A percentile compares a stretch with the other conserved stretches of the same genome.
These are phyloP conservation scores for Himalopsyche tibetana DNA, from an alignment of 2,888 invertebrate species.

Conservation along the genomic window DNA sequence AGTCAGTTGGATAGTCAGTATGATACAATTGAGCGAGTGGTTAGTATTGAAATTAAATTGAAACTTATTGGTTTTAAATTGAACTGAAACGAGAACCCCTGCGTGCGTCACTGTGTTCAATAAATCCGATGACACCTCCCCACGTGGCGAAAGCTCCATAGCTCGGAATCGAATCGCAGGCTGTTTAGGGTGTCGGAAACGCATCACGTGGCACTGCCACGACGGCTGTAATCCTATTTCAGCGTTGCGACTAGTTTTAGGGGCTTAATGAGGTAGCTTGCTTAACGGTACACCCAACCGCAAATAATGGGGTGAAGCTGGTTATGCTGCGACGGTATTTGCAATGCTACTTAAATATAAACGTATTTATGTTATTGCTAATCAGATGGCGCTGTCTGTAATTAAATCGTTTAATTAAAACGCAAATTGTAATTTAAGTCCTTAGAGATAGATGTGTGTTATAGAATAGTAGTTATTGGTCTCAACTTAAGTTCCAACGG, in stretches of 20 bases:
- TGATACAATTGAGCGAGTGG: too few relatives aligned
- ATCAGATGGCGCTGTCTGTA: background rate
- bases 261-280: constrained; percentile 19
- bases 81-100: background rate
- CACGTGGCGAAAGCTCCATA: background rate
- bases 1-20: too few relatives aligned
- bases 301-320: background rate
- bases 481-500: too few relatives aligned
- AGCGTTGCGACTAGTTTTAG: background rate
- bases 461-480: too few relatives aligned
- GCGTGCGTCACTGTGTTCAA: background rate
- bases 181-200: background rate
- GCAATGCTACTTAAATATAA: background rate
- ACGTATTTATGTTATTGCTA: background rate
- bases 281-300: background rate
- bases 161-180: constrained; percentile 14
- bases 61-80: too few relatives aligned
- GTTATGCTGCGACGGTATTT: too few relatives aligned
- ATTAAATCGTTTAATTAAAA: too few relatives aligned
- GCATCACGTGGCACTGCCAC: constrained; percentile 7
- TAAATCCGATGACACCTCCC: background rate
- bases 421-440: too few relatives aligned
- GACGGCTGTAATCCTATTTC: constrained; percentile 34
- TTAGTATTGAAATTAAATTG: too few relatives aligned
- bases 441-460: too few relatives aligned